Conservation (phyloP, 37 sponge, comb jelly and placozoan genomes). For the Aplysina aerophoba region DNA sequence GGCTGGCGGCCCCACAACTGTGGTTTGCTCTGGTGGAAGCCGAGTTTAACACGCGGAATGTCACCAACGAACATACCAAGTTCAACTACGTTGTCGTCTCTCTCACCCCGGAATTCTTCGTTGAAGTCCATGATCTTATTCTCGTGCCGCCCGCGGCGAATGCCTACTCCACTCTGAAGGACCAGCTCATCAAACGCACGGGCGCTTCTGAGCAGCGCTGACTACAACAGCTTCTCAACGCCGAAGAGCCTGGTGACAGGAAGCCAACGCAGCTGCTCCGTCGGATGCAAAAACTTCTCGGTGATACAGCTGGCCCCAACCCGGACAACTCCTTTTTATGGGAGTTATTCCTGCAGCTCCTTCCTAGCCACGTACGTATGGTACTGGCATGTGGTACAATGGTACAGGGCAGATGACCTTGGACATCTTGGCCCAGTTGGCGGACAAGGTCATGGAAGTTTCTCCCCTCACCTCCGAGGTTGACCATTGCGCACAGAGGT, state of each 20-base stretch:
- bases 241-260: constrained; percentile 48
- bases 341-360: constrained; percentile 45
- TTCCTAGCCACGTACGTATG: constrained; percentile 50
- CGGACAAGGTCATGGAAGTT: constrained; percentile 46
- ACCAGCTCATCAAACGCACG: constrained; percentile 34
- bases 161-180: constrained; percentile 22
- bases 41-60: constrained; percentile 52
- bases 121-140: constrained; percentile 57
- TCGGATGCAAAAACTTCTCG: constrained; percentile 35
- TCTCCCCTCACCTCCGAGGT: too few species aligned
- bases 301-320: not conserved
- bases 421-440: constrained; percentile 25
- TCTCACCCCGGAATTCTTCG: constrained; percentile 49
- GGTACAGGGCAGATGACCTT: constrained; percentile 14
- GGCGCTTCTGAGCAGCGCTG: constrained; percentile 34
- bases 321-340: not conserved
- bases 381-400: constrained; percentile 53
- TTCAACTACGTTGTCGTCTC: constrained; percentile 59
- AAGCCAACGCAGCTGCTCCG: too few species aligned
- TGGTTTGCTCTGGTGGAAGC: constrained; percentile 81
- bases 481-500: too few species aligned
- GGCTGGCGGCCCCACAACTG: constrained; percentile 60
- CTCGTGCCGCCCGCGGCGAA: constrained; percentile 24
- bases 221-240: constrained; percentile 16
- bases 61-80: constrained; percentile 37